Base-by-base conservation (phyloP, 2,888 invertebrate species). In the Diarsia mendica region DNA sequence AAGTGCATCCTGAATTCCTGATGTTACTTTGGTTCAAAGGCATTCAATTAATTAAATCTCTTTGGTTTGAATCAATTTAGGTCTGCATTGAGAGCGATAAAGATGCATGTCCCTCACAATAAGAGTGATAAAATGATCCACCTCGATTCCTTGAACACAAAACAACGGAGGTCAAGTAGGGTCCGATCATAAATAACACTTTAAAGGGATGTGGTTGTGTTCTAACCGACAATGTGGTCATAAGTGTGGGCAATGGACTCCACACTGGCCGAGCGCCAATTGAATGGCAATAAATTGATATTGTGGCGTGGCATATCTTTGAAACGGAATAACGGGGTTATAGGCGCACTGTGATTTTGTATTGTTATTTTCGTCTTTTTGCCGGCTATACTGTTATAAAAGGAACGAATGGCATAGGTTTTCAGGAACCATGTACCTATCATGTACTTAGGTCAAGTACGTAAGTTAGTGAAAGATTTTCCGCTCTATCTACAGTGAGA, bases 101-200 rank as follows among this genome's bases (percentile, higher is more conserved):
- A 67, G 20, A 28, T 23, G 60, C 58, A 73, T 61, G 39, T 61
- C 23, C 39, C 18, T 9, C 8, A 53, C 67, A 72, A 53, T 60
- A 63, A 72, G 51, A 60, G 28, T 44, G 23, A 68, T 66, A 72
- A 67, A 75, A 75, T 69, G 51, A 61, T 44, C 20, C 33, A 48
- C 28, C 48, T 48, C 55, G 39, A 73, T 68, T 71, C 67, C 63
- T 10, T 60, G 49, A 66, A 79, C 75, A 70, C 23, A 70, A 67
- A 75, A 71, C 74, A 75, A 63, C 66, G 28, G 69, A 80, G 74
- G 71, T 78, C 79, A 80, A 79, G 72, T 76, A 80, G 67, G 72
- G 58, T 51, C 48, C 60, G 74, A 72, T 73, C 85, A 88, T 89
- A 85, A 89, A 87, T 89, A 78, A 77, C 74, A 79, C 84, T 89